Base-by-base conservation (phyloP, 2,113 vertebrate genomes). In the Trichechus manatus region DNA sequence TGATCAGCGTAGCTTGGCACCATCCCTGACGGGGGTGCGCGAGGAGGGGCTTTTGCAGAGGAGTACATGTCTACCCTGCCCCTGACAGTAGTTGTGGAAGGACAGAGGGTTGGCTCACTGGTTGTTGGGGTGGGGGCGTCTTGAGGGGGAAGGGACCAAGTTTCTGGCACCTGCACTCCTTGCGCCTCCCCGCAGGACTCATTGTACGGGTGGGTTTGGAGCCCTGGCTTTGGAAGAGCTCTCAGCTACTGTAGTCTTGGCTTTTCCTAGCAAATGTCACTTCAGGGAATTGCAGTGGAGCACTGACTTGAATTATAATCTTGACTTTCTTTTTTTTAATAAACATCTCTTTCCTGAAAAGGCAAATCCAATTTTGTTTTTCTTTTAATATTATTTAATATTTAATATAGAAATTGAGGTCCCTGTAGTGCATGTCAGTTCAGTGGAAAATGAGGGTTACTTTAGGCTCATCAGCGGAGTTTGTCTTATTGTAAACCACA, bases 361-460 rank as follows among this genome's bases (percentile, higher is more conserved):
- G 84, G 90, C 86, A 95, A 97, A 96, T 98, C 87, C 97, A 87
- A 88, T 97, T 98, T 97, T 97, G 89, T 97, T 97, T 98, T 97
- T 96, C 82, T 97, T 98, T 97, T 97, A 97, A 63, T 97, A 95
- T 97, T 98, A 97, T 97, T 98, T 98, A 98, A 97, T 98, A 98
- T 97, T 98, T 98, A 93, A 89, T 97, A 91, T 75, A 96, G 96
- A 94, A 98, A 94, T 95, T 97, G 94, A 90, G 89, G 89, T 98
- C 98, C 96, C 90, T 94, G 96, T 94, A 96, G 93, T 97, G 68
- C 75, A 29, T 92, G 97, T 96, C 90, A 97, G 80, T 87, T 96
- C 66, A n/a, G 91, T 92, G 84, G 98, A 91, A 97, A 97, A 97
- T 89, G 33, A 85, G 94, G 87, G 96, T 97, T 97, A 97, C 87